Evolutionary conservation across 1,140 invertebrate genomes (phyloP).

Genomic region (Leucophenga varia): DNA sequence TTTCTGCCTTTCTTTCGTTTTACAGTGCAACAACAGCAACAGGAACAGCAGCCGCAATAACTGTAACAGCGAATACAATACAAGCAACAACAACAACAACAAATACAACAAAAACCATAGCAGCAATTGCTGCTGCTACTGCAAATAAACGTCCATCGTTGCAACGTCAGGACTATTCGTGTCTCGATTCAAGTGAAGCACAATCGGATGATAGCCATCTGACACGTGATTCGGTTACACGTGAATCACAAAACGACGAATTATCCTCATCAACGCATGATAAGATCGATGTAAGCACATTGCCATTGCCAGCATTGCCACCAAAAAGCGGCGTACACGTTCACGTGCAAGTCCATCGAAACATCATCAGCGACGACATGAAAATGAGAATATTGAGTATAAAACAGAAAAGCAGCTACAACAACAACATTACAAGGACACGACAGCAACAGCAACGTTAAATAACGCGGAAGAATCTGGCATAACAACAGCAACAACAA

Average conservation of each 20-base stretch:
- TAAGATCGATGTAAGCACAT: slow-evolving; percentile 47
- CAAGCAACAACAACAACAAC: slow-evolving; percentile 8
- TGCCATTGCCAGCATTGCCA: slow-evolving; percentile 48
- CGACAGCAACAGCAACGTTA: neutral
- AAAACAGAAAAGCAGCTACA: slow-evolving; percentile 11
- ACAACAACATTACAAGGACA: slow-evolving; percentile 8
- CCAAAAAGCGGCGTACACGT: slow-evolving; percentile 43
- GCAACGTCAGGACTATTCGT: slow-evolving; percentile 34
- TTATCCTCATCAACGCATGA: slow-evolving; percentile 46
- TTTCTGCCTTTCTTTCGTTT: neutral
- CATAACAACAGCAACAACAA: slow-evolving; percentile 11
- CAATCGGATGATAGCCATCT: slow-evolving; percentile 51
- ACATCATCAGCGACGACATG: slow-evolving; percentile 18
- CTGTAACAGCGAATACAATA: slow-evolving; percentile 3
- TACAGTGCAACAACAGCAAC: slow-evolving; percentile 1
- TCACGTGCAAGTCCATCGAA: slow-evolving; percentile 42
- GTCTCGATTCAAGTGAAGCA: slow-evolving; percentile 49
- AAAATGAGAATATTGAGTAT: neutral
- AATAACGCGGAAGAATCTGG: neutral
- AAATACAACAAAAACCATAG: neutral
- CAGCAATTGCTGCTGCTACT: too few relatives aligned
- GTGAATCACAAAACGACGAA: slow-evolving; percentile 52
- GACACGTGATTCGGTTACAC: slow-evolving; percentile 46
- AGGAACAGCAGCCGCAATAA: slow-evolving; percentile 7
- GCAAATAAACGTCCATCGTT: slow-evolving; percentile 12